Base-by-base conservation (phyloP, 1,140 invertebrate species). In the Trichogramma pretiosum region DNA sequence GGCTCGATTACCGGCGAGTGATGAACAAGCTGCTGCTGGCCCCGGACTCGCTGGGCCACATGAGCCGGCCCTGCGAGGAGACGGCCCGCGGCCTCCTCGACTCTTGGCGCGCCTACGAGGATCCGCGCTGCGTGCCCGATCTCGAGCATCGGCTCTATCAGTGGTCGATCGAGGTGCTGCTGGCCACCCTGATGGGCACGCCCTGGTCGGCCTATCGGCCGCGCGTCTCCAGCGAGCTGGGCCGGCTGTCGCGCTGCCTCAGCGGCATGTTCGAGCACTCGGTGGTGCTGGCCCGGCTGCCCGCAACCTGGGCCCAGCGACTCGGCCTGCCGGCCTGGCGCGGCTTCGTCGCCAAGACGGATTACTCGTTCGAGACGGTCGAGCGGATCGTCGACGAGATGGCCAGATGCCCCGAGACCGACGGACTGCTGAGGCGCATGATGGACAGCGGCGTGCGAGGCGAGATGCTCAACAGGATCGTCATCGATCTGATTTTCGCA, bases 401-500 rank as follows among this genome's bases (percentile, higher is more conserved):
- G 54, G 37, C 36, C 1, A n/a, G 19, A 8, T 11, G 60, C 2
- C 24, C 57, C 1, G 51, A 52, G 3, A 14, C 18, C 18, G 70
- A 79, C 47, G 82, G 85, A 2, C 57, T 90, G 1, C 62, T 85
- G 28, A 62, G 68, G n/a, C 73, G 73, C 52, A 73, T 91, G 53
- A 59, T 74, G 16, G 56, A 73, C 2, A 74, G 81, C 52, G 72
- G 78, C 26, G 75, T 88, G 22, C 58, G 58, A 1, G 59, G 66
- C 13, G 74, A 82, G 33, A 75, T 79, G 50, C 75, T 86, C 5
- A 73, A 74, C 28, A 74, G 80, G 51, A 87, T 93, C 30, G 75
- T 90, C 21, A 76, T 80, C 2, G 91, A 95, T 73, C 77, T 94
- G 32, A 81, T 94, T 34, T 76, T 94, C 47, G 89, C 89, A 26